phyloP scores from a whole-genome alignment of 2,888 invertebrate genomes.

The Polydrusus tereticollis region DNA sequence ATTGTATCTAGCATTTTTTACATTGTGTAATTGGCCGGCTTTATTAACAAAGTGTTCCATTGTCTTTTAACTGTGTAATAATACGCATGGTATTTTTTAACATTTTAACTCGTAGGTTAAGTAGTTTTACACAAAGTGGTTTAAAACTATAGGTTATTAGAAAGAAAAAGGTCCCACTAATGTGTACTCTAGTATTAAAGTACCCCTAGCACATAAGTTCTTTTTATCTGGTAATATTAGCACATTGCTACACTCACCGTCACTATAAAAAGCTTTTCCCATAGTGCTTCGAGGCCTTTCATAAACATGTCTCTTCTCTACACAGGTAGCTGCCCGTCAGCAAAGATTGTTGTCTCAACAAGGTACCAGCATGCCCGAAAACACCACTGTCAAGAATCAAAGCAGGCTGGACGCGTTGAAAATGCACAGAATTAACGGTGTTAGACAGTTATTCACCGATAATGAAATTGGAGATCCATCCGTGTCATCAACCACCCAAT shows the following conservation, averaged over 20 bases:
- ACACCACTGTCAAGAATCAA: conserved; percentile 52
- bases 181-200: no score
- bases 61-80: conserved; percentile 10
- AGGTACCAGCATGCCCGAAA: conserved; percentile 31
- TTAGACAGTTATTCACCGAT: conserved; percentile 64
- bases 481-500: conserved; percentile 64
- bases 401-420: conserved; percentile 62
- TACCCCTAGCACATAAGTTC: no score
- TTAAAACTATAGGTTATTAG: conserved; percentile 23
- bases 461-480: conserved; percentile 64
- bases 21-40: background rate
- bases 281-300: background rate
- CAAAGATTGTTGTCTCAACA: conserved; percentile 72
- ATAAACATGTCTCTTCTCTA: background rate
- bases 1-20: background rate
- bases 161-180: conserved; percentile 36
- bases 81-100: conserved; percentile 32
- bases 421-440: conserved; percentile 64
- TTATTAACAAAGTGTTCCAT: conserved; percentile 19
- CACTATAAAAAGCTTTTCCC: background rate
- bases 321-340: conserved; percentile 77
- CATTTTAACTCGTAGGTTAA: conserved; percentile 16
- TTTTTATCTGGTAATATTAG: no score
- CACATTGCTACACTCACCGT: no score
- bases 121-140: background rate